These are phyloP conservation scores for Cromileptes altivelis DNA, from an alignment of 2,113 vertebrate species.

Conservation along the genomic window DNA sequence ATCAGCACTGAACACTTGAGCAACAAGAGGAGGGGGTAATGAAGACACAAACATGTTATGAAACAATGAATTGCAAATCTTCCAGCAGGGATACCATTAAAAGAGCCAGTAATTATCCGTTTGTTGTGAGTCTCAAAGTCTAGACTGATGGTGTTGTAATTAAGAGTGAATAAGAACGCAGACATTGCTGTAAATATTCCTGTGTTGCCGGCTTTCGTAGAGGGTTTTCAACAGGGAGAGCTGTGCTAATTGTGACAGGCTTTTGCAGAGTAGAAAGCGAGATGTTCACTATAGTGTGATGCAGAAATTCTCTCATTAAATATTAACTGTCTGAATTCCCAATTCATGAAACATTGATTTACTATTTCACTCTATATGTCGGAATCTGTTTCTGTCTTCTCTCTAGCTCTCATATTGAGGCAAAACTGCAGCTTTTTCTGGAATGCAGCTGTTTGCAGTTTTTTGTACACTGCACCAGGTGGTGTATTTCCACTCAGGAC, in stretches of 20 bases:
- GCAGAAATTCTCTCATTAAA: constrained; percentile 32
- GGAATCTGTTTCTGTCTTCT: not conserved
- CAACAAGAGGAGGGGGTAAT: not conserved
- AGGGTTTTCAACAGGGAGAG: not conserved
- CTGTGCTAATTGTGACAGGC: constrained; percentile 7
- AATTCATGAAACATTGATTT: constrained; percentile 47
- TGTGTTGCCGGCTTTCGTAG: not conserved
- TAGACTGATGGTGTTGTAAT: constrained; percentile 5
- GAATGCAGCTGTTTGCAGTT: not conserved
- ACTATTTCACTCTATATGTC: constrained; percentile 18
- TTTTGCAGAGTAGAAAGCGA: constrained; percentile 21
- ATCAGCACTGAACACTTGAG: not conserved
- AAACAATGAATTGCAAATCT: not conserved
- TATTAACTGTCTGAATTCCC: constrained; percentile 41
- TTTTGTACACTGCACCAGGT: not conserved
- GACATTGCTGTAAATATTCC: constrained; percentile 1
- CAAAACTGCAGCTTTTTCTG: not conserved
- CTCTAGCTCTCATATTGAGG: not conserved
- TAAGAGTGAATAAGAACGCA: not conserved
- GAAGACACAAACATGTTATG: not conserved
- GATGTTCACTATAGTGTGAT: constrained; percentile 25
- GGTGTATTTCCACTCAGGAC: not conserved
- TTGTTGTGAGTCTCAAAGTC: not conserved
- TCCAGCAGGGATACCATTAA: not conserved
- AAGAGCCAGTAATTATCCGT: not conserved